Evolutionary conservation across 1,140 invertebrate species (phyloP).

Genomic region (Drosophila asahinai): DNA sequence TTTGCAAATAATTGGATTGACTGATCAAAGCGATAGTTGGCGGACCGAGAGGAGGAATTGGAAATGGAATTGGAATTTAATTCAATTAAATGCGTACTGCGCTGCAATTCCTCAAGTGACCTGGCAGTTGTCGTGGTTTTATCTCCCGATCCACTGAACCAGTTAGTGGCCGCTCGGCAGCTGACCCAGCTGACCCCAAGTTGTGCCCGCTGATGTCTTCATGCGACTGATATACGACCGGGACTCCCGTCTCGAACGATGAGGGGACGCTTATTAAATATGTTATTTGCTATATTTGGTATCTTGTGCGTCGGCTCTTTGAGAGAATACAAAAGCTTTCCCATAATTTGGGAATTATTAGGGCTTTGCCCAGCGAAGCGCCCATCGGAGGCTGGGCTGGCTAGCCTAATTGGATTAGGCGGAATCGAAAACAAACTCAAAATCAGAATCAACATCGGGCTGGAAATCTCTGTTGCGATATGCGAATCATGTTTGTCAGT

Average conservation of each 20-base stretch:
- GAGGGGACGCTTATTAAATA: slow-evolving; percentile 78
- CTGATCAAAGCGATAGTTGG: slow-evolving; percentile 84
- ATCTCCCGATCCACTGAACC: slow-evolving; percentile 42
- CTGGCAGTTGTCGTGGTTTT: slow-evolving; percentile 59
- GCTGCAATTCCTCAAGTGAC: slow-evolving; percentile 80
- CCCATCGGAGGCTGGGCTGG: slow-evolving; percentile 17
- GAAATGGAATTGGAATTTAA: slow-evolving; percentile 77
- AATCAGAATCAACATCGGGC: slow-evolving; percentile 44
- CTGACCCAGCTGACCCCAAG: slow-evolving; percentile 69
- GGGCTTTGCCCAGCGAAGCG: slow-evolving; percentile 42
- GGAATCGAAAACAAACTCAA: slow-evolving; percentile 78
- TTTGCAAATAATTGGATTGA: slow-evolving; percentile 85
- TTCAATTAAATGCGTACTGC: slow-evolving; percentile 85
- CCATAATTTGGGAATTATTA: slow-evolving; percentile 71
- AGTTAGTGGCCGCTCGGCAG: slow-evolving; percentile 60
- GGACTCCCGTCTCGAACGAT: slow-evolving; percentile 51
- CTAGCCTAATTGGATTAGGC: slow-evolving; percentile 81
- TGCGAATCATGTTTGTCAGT: slow-evolving; percentile 76
- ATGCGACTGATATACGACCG: slow-evolving; percentile 62
- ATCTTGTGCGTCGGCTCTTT: slow-evolving; percentile 33
- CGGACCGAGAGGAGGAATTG: neutral
- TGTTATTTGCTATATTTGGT: slow-evolving; percentile 28
- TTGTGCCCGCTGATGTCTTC: slow-evolving; percentile 61
- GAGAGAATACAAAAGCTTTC: slow-evolving; percentile 56
- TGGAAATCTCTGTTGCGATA: slow-evolving; percentile 26